phyloP scores from a whole-genome alignment of 2,797 vertebrate species.

The Brachyalestes nurse region DNA sequence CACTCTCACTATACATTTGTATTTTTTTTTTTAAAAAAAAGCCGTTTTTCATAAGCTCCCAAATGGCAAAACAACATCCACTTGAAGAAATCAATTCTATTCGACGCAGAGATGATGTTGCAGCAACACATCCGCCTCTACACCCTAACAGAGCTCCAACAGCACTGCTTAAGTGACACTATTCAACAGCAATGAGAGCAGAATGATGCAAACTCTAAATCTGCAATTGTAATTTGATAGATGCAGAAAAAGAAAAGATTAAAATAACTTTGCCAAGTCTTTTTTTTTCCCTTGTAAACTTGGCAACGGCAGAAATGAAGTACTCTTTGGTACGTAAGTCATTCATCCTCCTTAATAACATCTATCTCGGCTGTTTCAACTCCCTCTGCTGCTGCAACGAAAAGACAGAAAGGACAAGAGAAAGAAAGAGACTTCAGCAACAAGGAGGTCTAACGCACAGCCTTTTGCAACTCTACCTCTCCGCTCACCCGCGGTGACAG shows the following conservation, averaged over 20 bases:
- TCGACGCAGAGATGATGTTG: background rate
- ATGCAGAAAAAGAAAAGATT: background rate
- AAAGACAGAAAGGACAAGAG: slow-evolving; percentile 23
- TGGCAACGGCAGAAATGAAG: background rate
- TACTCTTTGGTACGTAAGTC: too few relatives aligned
- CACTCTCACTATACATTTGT: too few relatives aligned
- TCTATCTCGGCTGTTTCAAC: background rate
- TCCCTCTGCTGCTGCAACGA: background rate
- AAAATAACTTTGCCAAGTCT: background rate
- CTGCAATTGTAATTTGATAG: background rate
- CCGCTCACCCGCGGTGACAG: background rate
- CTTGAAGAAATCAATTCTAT: background rate
- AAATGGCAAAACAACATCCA: background rate
- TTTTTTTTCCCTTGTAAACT: background rate
- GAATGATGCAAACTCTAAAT: background rate
- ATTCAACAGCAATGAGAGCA: background rate
- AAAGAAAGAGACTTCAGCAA: slow-evolving; percentile 52
- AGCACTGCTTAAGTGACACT: background rate
- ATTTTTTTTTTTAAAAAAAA: background rate
- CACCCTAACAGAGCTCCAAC: background rate
- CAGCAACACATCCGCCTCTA: background rate
- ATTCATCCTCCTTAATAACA: background rate
- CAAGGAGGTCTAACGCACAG: background rate
- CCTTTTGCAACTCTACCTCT: background rate
- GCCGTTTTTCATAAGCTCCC: background rate